A percentile compares a stretch with the other conserved stretches of the same genome.
phyloP scores from a whole-genome alignment of 2,113 vertebrate species.

The Actinemys pallida region DNA sequence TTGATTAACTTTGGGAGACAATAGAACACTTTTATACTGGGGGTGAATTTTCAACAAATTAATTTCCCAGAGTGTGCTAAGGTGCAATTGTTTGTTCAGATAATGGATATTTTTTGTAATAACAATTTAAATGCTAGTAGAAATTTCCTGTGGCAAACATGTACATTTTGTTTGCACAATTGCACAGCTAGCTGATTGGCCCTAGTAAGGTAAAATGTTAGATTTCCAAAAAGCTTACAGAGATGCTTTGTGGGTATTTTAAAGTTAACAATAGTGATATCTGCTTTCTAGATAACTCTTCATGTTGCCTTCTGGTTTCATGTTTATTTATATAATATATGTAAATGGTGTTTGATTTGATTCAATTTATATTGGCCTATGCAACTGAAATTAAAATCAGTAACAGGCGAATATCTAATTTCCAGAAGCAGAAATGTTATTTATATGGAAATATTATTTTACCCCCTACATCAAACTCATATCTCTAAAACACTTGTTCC shows the following conservation, averaged over 20 bases:
- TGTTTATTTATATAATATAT: background rate
- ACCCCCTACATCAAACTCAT: background rate
- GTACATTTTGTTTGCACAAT: background rate
- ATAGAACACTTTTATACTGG: background rate
- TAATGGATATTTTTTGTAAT: background rate
- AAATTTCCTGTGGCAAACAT: background rate
- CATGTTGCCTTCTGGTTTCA: background rate
- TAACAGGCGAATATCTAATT: background rate
- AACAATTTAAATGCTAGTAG: background rate
- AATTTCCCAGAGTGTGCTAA: background rate
- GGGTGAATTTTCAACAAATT: background rate
- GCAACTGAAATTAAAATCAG: background rate
- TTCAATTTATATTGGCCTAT: background rate
- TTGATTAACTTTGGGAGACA: background rate
- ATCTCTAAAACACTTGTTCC: background rate
- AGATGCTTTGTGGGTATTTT: background rate
- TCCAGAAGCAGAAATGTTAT: background rate
- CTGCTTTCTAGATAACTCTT: background rate
- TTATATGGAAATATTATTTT: background rate
- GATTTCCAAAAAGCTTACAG: accelerated
- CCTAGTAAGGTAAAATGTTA: accelerated
- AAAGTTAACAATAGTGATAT: background rate
- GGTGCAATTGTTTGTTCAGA: background rate
- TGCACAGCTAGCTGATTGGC: accelerated
- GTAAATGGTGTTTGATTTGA: background rate